Evolutionary conservation across 2,888 invertebrate genomes (phyloP), one percentile per base, ranked within the genome.

Genomic region (Branchellion lobata): DNA sequence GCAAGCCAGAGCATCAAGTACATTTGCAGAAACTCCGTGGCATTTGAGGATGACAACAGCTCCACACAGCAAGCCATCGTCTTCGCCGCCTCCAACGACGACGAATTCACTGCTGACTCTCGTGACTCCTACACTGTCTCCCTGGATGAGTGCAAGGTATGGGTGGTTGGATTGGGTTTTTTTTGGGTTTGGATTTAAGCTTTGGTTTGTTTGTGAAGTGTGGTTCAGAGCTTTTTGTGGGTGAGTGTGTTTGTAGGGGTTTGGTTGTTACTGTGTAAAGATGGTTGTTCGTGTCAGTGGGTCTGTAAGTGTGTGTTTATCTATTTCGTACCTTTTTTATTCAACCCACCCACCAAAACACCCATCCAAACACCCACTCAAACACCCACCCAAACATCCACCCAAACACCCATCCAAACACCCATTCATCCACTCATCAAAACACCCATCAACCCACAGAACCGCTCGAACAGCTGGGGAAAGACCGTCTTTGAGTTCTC

Each of bases 1-100:
- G 94, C 94, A 0, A 89, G 91, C n/a, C 96, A 96, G 87, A 94
- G 92, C 85, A 89, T 96, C 29, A 95, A 94, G 0, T 92, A 94
- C 87, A 92, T 94, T 85, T 96, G 95, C 85, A 91, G 91, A 84
- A 94, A 94, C 85, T 92, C 93, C 0, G 90, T 93, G 21, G 94
- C 92, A 0, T 93, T 92, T 86, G 92, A 90, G 85, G 92, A 94
- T 86, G 75, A 73, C 2, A 90, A 90, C 0, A 89, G 89, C 0
- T 90, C 90, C 85, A 91, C 92, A 85, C 89, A 91, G 79, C 91
- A 90, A 82, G 93, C 83, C 21, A 79, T 79, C 57, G 51, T 57
- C 71, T 80, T 80, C 36, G 27, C 77, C 33, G 31, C 77, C 21
- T 34, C 53, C 11, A 77, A 80, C 40, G 80, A 80, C 61, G 65